Conservation (phyloP, 2,888 invertebrate genomes). For the Pseudoips prasinana region DNA sequence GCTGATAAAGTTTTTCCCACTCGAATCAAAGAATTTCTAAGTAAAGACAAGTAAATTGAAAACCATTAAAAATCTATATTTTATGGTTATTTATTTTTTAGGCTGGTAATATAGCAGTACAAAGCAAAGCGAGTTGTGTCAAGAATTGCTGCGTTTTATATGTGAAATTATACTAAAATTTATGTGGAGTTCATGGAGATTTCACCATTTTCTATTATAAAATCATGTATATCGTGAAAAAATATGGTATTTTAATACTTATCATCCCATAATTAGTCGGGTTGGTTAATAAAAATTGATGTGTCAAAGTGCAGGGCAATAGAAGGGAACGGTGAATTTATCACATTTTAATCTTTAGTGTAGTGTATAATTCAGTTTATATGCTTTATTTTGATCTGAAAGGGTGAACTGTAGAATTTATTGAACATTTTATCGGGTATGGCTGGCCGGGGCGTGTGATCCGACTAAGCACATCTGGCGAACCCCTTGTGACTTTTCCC, state of each 20-base stretch:
- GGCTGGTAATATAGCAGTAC: constrained; percentile 56
- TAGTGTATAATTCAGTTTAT: constrained; percentile 4
- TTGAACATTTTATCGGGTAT: no score
- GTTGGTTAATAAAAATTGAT: constrained; percentile 49
- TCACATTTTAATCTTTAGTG: constrained; percentile 13
- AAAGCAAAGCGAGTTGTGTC: constrained; percentile 78
- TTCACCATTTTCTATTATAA: constrained; percentile 31
- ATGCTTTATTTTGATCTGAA: no score
- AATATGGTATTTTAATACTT: constrained; percentile 9
- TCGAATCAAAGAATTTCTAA: no score
- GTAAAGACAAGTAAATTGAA: no score
- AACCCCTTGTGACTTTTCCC: constrained; percentile 39
- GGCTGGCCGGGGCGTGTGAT: constrained; percentile 35
- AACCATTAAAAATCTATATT: constrained; percentile 1
- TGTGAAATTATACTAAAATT: constrained; percentile 45
- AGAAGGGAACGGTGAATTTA: constrained; percentile 58
- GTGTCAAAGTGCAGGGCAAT: constrained; percentile 68
- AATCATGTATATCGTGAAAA: constrained; percentile 36
- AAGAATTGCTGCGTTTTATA: constrained; percentile 69
- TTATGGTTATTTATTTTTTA: constrained; percentile 27
- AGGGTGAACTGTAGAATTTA: no score
- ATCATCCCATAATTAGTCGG: constrained; percentile 16
- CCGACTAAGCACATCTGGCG: constrained; percentile 61
- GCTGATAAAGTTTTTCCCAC: no score
- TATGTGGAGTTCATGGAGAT: constrained; percentile 55